Percentiles rank a stretch among this genome's conserved stretches.
These are phyloP conservation scores for Psococerastis gibbosa DNA, from an alignment of 2,888 invertebrate species.

Conservation along the genomic window DNA sequence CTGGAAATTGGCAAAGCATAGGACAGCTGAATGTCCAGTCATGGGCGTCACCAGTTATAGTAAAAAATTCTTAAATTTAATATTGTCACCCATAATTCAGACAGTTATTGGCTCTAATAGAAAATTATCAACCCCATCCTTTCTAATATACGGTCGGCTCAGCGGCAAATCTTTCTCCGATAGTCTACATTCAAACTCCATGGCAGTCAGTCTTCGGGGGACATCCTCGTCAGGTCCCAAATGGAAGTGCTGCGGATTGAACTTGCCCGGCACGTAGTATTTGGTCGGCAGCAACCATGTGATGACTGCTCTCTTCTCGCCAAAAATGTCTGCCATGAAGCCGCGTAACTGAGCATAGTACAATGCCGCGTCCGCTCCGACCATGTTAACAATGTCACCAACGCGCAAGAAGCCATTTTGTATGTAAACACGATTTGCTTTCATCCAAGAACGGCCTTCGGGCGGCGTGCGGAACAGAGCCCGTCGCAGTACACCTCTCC, in stretches of 20 bases:
- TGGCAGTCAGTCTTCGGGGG: background rate
- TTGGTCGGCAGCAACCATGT: background rate
- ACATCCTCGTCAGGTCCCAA: background rate
- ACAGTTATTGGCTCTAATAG: too few species aligned
- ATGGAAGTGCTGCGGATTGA: background rate
- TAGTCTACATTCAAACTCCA: background rate
- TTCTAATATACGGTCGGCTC: too few species aligned
- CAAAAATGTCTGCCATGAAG: background rate
- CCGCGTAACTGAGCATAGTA: background rate
- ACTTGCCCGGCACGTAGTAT: background rate
- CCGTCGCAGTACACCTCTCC: slow-evolving; percentile 27
- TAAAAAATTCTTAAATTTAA: too few species aligned
- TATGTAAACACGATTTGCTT: background rate
- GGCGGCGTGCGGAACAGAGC: background rate
- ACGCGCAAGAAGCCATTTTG: background rate
- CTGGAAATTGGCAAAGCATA: too few species aligned
- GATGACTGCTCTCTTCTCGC: background rate
- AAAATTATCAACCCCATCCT: too few species aligned
- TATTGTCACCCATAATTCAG: too few species aligned
- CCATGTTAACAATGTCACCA: background rate
- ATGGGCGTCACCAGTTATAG: too few species aligned
- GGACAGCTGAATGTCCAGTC: too few species aligned
- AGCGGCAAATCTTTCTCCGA: too few species aligned
- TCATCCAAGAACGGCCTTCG: background rate
- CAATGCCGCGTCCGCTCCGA: background rate